Percentiles rank a stretch among this genome's conserved stretches.
Evolutionary conservation across 1,140 invertebrate species (phyloP).

Genomic region (Drosophila willistoni): DNA sequence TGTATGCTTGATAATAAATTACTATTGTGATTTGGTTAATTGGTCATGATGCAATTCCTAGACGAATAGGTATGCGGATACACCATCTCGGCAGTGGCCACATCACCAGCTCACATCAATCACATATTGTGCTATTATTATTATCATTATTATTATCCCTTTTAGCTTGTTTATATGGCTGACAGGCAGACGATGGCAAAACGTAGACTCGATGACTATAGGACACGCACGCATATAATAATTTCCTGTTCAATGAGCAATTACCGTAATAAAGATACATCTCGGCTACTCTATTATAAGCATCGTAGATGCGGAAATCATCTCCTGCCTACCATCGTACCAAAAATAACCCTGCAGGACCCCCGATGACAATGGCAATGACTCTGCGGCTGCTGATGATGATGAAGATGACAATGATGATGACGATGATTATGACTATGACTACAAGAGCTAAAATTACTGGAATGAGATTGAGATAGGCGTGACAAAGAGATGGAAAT

Average conservation of each 20-base stretch:
- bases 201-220: conserved; percentile 7
- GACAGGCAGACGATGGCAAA: conserved; percentile 5
- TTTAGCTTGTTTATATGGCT: conserved; percentile 23
- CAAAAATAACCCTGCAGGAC: conserved; percentile 25
- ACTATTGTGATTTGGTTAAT: conserved; percentile 3
- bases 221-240: conserved; percentile 69
- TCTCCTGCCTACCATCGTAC: conserved; percentile 8
- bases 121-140: conserved; percentile 22
- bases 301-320: conserved; percentile 35
- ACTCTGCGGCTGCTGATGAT: conserved; percentile 10
- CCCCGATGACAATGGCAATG: conserved; percentile 27
- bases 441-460: conserved; percentile 1
- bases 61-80: background rate
- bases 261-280: conserved; percentile 78
- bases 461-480: conserved; percentile 5
- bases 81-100: background rate
- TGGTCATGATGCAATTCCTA: background rate
- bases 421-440: conserved; percentile 16
- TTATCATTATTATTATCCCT: conserved; percentile 11
- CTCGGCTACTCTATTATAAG: conserved; percentile 66
- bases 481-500: conserved; percentile 5
- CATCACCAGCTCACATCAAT: background rate
- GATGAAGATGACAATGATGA: conserved; percentile 17
- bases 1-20: conserved; percentile 3
- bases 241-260: conserved; percentile 82